Evolutionary conservation across 1,140 invertebrate genomes (phyloP), one percentile per base, ranked within the genome.

Genomic region (Samia ricini): DNA sequence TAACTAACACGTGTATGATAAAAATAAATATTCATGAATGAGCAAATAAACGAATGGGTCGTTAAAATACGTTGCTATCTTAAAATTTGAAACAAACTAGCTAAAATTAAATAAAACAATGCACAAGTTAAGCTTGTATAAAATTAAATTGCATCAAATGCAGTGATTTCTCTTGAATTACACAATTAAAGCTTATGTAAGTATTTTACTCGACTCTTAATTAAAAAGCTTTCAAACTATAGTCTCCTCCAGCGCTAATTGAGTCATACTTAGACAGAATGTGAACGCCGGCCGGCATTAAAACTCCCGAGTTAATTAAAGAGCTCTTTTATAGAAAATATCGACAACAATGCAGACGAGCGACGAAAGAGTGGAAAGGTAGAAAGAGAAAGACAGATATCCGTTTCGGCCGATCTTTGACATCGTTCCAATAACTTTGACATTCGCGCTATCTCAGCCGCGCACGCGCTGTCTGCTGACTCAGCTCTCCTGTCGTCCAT

Each of bases 341-440:
- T 60, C 56, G 77, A 72, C 74, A 77, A 66, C 64, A 72, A 63
- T 73, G 64, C 64, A 60, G 72, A 62, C 54, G 26, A 24, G 57
- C 57, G 21, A 22, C 21, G 67, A 77, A 80, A 75, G 71, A 83
- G 73, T 79, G 69, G 70, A 79, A 79, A 77, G 77, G 77, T 77
- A 80, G 76, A 76, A n/a, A n/a, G n/a, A n/a, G n/a, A n/a, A n/a
- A 42, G 33, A 42, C 76, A 81, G 72, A 77, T 83, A 83, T 81
- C 81, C 77, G 76, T 64, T 72, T 56, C 65, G 60, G 74, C 65
- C 82, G 79, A 83, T 86, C 79, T 78, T 78, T 87, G 83, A 85
- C 85, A 80, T 70, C 71, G 79, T 79, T 85, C 79, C 83, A 85
- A 85, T 83, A 88, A 87, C 67, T 83, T 84, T 83, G 79, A 88